Evolutionary conservation across 1,140 invertebrate species (phyloP).

Genomic region (Dreissena polymorpha): DNA sequence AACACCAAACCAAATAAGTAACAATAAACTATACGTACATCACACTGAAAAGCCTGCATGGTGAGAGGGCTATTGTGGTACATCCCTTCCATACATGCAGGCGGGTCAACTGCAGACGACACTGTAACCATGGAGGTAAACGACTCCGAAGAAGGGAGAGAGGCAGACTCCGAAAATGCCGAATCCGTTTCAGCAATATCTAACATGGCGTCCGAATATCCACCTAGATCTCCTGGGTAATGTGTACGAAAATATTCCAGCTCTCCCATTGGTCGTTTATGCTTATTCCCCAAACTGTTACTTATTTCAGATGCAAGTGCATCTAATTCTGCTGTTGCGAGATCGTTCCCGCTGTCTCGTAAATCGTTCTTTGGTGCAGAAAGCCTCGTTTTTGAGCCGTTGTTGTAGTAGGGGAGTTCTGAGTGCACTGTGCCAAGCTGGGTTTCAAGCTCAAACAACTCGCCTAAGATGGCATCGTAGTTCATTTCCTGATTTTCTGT

Average conservation of each 20-base stretch:
- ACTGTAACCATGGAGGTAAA: conserved; percentile 86
- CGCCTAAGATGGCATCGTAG: conserved; percentile 96
- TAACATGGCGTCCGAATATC: conserved; percentile 82
- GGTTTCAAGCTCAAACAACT: conserved; percentile 90
- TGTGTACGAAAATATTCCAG: conserved; percentile 53
- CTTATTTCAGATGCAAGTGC: conserved; percentile 74
- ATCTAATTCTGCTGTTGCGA: conserved; percentile 72
- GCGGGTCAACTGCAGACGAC: conserved; percentile 72
- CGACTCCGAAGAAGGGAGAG: conserved; percentile 93
- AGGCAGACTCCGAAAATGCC: conserved; percentile 97
- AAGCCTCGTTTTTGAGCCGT: conserved; percentile 23
- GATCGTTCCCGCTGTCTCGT: conserved; percentile 60
- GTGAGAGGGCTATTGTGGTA: conserved; percentile 68
- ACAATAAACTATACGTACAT: conserved; percentile 61
- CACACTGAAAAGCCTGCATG: conserved; percentile 61
- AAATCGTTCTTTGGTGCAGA: conserved; percentile 53
- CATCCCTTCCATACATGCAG: conserved; percentile 67
- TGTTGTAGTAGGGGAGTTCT: conserved; percentile 61
- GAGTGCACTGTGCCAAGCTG: conserved; percentile 76
- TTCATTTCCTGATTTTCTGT: conserved; percentile 96
- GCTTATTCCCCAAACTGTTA: conserved; percentile 64
- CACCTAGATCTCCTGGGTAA: conserved; percentile 55
- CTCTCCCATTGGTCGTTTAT: conserved; percentile 41
- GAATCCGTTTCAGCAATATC: conserved; percentile 92
- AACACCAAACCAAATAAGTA: too few species aligned